These are phyloP conservation scores for Lymantria monacha DNA, from an alignment of 2,888 invertebrate species.

Conservation along the genomic window DNA sequence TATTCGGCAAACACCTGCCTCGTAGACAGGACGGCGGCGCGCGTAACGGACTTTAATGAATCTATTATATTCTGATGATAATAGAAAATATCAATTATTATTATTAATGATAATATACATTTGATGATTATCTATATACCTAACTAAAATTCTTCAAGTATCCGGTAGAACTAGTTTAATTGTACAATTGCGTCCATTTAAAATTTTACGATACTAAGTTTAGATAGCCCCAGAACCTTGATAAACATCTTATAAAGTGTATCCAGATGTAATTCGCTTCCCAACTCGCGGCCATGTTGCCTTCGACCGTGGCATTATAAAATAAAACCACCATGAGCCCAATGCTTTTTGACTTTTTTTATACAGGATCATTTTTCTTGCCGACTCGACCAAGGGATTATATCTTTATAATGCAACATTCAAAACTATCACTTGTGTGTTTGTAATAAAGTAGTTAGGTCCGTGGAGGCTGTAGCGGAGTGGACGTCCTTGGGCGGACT, in stretches of 20 bases:
- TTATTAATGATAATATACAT: background rate
- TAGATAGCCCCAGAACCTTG: conserved; percentile 33
- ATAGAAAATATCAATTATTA: conserved; percentile 2
- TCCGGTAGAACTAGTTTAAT: background rate
- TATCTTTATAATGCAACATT: conserved; percentile 34
- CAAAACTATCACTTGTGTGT: conserved; percentile 43
- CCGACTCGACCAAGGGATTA: conserved; percentile 63
- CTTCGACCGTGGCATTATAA: conserved; percentile 62
- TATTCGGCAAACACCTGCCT: conserved; percentile 73
- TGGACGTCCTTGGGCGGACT: conserved; percentile 82
- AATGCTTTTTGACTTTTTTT: conserved; percentile 71
- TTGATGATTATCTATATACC: background rate
- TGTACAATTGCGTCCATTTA: conserved; percentile 23
- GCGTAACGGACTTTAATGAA: conserved; percentile 55
- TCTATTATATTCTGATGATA: conserved; percentile 14
- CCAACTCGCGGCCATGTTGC: conserved; percentile 73
- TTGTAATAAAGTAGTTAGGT: conserved; percentile 44
- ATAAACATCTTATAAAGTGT: conserved; percentile 59
- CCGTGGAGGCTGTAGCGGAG: conserved; percentile 53
- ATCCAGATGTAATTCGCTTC: conserved; percentile 72
- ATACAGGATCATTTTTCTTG: conserved; percentile 82
- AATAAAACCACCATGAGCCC: conserved; percentile 76
- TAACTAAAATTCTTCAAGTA: background rate
- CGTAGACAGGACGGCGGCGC: conserved; percentile 71
- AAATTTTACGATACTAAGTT: conserved; percentile 39